A percentile compares a stretch with the other conserved stretches of the same genome.
phyloP scores from a whole-genome alignment of 2,888 invertebrate species.

The Lypha dubia region DNA sequence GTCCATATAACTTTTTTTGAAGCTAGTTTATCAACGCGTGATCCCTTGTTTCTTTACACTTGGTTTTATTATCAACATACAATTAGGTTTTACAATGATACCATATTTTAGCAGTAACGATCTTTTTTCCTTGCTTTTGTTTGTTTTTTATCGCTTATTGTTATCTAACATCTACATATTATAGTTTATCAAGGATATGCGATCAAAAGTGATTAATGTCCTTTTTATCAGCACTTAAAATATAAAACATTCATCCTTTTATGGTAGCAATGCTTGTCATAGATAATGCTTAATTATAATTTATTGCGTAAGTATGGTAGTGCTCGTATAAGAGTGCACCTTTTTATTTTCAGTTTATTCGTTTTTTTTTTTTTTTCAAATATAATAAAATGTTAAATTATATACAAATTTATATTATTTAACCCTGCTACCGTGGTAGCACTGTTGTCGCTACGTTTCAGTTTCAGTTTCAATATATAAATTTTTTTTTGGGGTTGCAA shows the following conservation, averaged over 20 bases:
- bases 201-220: slow-evolving; percentile 70
- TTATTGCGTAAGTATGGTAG: slow-evolving; percentile 69
- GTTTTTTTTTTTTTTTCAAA: no score
- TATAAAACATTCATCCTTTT: slow-evolving; percentile 62
- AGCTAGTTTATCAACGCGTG: slow-evolving; percentile 15
- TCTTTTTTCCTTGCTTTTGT: slow-evolving; percentile 47
- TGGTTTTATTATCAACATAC: slow-evolving; percentile 1
- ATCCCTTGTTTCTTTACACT: slow-evolving; percentile 29
- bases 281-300: slow-evolving; percentile 73
- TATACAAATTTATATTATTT: slow-evolving; percentile 51
- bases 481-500: slow-evolving; percentile 69
- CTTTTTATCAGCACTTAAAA: slow-evolving; percentile 70
- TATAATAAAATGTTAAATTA: slow-evolving; percentile 52
- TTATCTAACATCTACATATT: slow-evolving; percentile 58
- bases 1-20: not conserved
- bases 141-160: slow-evolving; percentile 14
- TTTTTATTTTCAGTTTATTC: slow-evolving; percentile 49
- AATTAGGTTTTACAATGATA: slow-evolving; percentile 48
- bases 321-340: slow-evolving; percentile 57
- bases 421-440: slow-evolving; percentile 14
- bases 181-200: slow-evolving; percentile 64
- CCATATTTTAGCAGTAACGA: slow-evolving; percentile 58
- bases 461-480: not conserved
- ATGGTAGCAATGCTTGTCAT: slow-evolving; percentile 71
- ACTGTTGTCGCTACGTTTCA: slow-evolving; percentile 15